Percentiles rank a stretch among this genome's conserved stretches.
Evolutionary conservation across 2,888 invertebrate genomes (phyloP).

Genomic region (Orthonevra nobilis): DNA sequence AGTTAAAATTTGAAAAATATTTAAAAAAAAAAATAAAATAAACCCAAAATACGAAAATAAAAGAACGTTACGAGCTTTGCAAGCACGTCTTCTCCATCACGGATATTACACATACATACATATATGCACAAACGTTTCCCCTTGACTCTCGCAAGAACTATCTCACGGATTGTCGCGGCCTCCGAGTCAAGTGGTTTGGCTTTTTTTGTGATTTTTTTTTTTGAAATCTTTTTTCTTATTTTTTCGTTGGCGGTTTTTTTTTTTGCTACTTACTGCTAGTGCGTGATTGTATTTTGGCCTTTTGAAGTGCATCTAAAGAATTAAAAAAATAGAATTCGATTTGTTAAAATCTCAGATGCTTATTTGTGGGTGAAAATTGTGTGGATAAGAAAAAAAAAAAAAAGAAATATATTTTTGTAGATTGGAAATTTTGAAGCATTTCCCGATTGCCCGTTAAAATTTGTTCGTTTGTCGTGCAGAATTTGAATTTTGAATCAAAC

Average conservation of each 20-base stretch:
- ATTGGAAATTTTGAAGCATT: too few species aligned
- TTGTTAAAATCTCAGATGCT: conserved; percentile 13
- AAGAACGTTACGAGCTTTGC: conserved; percentile 36
- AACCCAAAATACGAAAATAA: neutral
- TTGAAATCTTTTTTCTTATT: conserved; percentile 31
- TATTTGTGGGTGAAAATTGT: conserved; percentile 18
- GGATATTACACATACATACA: too few species aligned
- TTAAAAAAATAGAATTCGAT: too few species aligned
- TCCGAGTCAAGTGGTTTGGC: conserved; percentile 37
- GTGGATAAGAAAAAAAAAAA: conserved; percentile 5
- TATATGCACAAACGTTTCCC: too few species aligned
- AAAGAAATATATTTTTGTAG: neutral
- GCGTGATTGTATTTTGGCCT: conserved; percentile 20
- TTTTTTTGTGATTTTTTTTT: conserved; percentile 9
- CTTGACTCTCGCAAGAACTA: conserved; percentile 13
- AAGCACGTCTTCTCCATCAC: conserved; percentile 2
- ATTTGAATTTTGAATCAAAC: conserved; percentile 20
- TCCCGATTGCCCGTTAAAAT: conserved; percentile 44
- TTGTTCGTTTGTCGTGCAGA: conserved; percentile 15
- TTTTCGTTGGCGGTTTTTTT: conserved; percentile 1
- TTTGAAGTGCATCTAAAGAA: conserved; percentile 37
- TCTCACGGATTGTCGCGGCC: conserved; percentile 52
- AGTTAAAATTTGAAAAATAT: too few species aligned
- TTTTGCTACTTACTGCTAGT: neutral
- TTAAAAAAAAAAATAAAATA: conserved; percentile 17